phyloP scores from a whole-genome alignment of 2,888 invertebrate species.

The Anoplius nigerrimus region DNA sequence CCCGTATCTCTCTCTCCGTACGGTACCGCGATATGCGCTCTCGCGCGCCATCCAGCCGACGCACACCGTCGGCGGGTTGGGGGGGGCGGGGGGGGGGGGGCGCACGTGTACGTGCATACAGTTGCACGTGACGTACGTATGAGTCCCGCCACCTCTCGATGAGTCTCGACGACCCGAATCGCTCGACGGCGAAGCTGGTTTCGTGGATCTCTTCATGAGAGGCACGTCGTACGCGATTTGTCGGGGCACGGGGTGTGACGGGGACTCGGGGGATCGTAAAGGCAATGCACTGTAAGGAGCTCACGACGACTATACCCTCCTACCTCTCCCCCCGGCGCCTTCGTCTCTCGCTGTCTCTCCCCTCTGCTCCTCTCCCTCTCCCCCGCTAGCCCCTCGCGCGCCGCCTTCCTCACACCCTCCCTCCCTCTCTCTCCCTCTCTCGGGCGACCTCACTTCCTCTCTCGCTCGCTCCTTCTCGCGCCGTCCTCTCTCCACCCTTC shows the following conservation, averaged over 20 bases:
- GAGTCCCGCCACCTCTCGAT: constrained; percentile 39
- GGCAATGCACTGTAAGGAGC: constrained; percentile 75
- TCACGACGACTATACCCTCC: constrained; percentile 67
- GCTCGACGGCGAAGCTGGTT: constrained; percentile 60
- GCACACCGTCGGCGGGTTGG: too few relatives aligned
- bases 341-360: constrained; percentile 34
- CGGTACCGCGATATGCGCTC: too few relatives aligned
- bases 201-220: constrained; percentile 62
- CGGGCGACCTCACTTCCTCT: constrained; percentile 18
- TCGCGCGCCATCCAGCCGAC: not conserved
- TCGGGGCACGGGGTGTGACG: constrained; percentile 70
- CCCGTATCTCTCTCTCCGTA: constrained; percentile 10
- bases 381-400: constrained; percentile 35
- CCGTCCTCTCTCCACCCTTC: constrained; percentile 44
- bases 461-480: constrained; percentile 30
- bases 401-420: constrained; percentile 33
- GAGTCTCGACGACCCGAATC: constrained; percentile 60
- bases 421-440: constrained; percentile 36
- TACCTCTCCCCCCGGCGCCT: constrained; percentile 39
- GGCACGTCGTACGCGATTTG: constrained; percentile 67
- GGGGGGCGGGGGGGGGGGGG: too few relatives aligned
- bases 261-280: constrained; percentile 69
- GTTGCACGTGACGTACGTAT: too few relatives aligned
- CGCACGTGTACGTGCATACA: constrained; percentile 11
- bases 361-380: constrained; percentile 38